Percentiles rank a stretch among this genome's conserved stretches.
Conservation (phyloP, 2,797 vertebrate species). For the Chaenodraco wilsoni region DNA sequence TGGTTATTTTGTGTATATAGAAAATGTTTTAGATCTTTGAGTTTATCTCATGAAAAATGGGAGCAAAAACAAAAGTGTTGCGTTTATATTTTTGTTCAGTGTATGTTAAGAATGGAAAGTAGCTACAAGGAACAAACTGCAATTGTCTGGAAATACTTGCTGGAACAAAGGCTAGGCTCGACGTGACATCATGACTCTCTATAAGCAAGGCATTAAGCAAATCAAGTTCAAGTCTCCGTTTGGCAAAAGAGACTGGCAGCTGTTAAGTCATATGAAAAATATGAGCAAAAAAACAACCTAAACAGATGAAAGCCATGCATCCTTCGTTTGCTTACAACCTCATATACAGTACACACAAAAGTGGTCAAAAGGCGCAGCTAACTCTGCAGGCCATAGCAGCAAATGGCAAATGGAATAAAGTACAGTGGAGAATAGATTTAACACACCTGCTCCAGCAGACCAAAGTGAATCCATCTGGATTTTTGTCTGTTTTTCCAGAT, state of each 20-base stretch:
- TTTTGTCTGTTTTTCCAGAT: conserved; percentile 64
- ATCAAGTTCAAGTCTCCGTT: not conserved
- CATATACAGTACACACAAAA: not conserved
- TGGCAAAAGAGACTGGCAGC: not conserved
- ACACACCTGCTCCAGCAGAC: conserved; percentile 52
- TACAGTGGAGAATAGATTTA: conserved; percentile 39
- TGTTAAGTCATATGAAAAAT: not conserved
- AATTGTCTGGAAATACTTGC: not conserved
- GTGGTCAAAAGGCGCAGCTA: not conserved
- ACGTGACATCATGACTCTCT: not conserved
- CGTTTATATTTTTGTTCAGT: too few relatives aligned
- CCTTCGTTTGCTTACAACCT: conserved; percentile 7
- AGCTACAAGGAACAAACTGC: not conserved
- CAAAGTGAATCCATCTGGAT: conserved; percentile 48
- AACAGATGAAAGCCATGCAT: conserved; percentile 8
- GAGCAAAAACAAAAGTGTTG: too few relatives aligned
- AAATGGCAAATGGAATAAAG: conserved; percentile 37
- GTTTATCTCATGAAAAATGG: too few relatives aligned
- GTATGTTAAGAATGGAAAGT: not conserved
- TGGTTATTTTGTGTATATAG: too few relatives aligned
- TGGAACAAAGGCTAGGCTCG: not conserved
- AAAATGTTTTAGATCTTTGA: too few relatives aligned
- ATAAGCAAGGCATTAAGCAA: not conserved
- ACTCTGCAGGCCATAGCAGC: not conserved
- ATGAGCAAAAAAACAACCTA: not conserved